phyloP scores from a whole-genome alignment of 2,888 invertebrate species.

The Macaria liturata region DNA sequence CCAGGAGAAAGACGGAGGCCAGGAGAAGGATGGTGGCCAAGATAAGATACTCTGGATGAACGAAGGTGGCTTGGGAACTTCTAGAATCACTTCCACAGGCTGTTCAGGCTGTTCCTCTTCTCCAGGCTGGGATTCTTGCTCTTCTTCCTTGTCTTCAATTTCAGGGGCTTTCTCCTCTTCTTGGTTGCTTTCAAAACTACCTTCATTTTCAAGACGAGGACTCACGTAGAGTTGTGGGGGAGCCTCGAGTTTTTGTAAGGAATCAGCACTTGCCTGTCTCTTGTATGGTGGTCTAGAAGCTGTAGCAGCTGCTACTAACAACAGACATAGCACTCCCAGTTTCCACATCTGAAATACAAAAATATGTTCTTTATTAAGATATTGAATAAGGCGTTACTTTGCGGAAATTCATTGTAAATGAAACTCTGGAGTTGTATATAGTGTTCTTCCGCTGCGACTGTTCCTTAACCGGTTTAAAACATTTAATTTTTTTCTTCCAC shows the following conservation, averaged over 20 bases:
- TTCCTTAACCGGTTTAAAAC: too few species aligned
- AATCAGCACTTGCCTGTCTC: not conserved
- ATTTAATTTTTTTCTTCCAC: too few species aligned
- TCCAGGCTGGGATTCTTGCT: slow-evolving; percentile 2
- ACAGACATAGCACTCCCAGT: slow-evolving; percentile 45
- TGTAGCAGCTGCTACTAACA: slow-evolving; percentile 42
- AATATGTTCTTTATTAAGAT: too few species aligned
- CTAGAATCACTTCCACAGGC: slow-evolving; percentile 10
- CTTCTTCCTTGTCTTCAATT: slow-evolving; percentile 1
- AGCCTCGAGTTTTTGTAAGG: not conserved
- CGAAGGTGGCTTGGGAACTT: slow-evolving; percentile 14
- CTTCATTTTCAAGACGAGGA: slow-evolving; percentile 1
- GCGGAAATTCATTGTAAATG: too few species aligned
- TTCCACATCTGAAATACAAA: slow-evolving; percentile 49
- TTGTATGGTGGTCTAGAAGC: slow-evolving; percentile 40
- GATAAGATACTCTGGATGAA: slow-evolving; percentile 6
- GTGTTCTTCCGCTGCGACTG: too few species aligned
- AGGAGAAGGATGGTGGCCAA: slow-evolving; percentile 4
- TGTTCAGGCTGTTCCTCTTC: slow-evolving; percentile 22
- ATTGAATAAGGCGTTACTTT: too few species aligned
- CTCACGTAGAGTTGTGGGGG: not conserved
- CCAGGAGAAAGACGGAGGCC: slow-evolving; percentile 13
- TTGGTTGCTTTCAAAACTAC: slow-evolving; percentile 7
- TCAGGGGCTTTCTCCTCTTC: slow-evolving; percentile 13
- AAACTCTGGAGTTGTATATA: too few species aligned